Base-by-base conservation (phyloP, 1,140 invertebrate species). In the Bombus polaris region DNA sequence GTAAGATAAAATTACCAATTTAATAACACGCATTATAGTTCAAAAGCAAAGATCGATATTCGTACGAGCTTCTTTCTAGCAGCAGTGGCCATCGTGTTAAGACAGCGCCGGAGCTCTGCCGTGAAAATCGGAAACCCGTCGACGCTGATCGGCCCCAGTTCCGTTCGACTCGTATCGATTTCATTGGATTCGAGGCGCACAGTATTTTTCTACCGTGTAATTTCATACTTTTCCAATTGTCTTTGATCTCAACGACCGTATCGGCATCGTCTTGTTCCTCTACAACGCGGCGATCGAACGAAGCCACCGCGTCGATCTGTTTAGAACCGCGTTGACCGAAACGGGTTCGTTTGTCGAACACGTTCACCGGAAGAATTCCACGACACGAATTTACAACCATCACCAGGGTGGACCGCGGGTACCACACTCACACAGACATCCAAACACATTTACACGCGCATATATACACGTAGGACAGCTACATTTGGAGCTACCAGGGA, bases 161-260 rank as follows among this genome's bases (percentile, higher is more conserved):
- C 53, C 74, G 35, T 39, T 76, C 74, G 35, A 25, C 53, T n/a
- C 32, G 35, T 44, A 76, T 76, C 53, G 53, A 76, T 59, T 59
- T n/a, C 75, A 59, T 77, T 39, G 75, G n/a, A 59, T 4, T 13
- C 75, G 8, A 39, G 57, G 35, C 10, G 6, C 75, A 65, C 75
- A 78, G 35, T 78, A 78, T 78, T 78, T 78, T 78, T 78, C 75
- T 78, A 78, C 57, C 75, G 57, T 42, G 75, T 78, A 78, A 78
- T 78, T 78, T 78, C 75, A 25, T 78, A 78, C 75, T 78, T 78
- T 78, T 78, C 57, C 75, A 65, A 78, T 78, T 44, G 39, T 42
- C 75, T 65, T 78, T 59, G 59, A 78, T 78, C 35, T 65, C 75
- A 8, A 42, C 75, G 9, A 78, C 62, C 57, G 57, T 77, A 18